These are phyloP conservation scores for Odobenus rosmarus DNA, from an alignment of 2,113 vertebrate species.

Conservation along the genomic window DNA sequence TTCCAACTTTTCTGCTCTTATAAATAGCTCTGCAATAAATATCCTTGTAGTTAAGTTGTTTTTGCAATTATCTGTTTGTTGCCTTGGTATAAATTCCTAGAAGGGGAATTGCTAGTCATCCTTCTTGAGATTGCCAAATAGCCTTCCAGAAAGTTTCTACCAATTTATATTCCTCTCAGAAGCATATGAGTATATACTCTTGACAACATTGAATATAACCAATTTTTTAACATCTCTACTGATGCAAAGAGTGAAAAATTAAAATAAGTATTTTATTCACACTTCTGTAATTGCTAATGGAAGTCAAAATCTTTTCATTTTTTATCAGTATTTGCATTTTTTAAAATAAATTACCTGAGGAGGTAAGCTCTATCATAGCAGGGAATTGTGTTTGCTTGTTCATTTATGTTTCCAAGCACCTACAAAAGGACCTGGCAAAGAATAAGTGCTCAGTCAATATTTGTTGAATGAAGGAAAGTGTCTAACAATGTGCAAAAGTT, in stretches of 20 bases:
- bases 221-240: not conserved
- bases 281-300: not conserved
- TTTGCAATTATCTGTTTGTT: slow-evolving; percentile 1
- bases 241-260: not conserved
- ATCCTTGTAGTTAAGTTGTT: not conserved
- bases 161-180: not conserved
- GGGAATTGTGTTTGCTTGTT: not conserved
- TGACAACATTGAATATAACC: not conserved
- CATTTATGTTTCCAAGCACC: not conserved
- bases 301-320: not conserved
- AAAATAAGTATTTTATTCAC: not conserved
- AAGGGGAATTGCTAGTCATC: not conserved
- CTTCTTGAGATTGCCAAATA: not conserved
- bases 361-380: not conserved
- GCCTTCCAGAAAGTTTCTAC: not conserved
- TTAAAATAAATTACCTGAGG: not conserved
- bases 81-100: not conserved
- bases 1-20: slow-evolving; percentile 27
- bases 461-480: not conserved
- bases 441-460: not conserved
- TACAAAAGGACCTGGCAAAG: not conserved
- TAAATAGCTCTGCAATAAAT: not conserved
- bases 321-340: not conserved
- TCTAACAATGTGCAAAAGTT: not conserved
- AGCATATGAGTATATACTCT: not conserved